Percentiles rank a stretch among this genome's conserved stretches.
These are phyloP conservation scores for Orius insidiosus DNA, from an alignment of 1,140 invertebrate species.

Conservation along the genomic window DNA sequence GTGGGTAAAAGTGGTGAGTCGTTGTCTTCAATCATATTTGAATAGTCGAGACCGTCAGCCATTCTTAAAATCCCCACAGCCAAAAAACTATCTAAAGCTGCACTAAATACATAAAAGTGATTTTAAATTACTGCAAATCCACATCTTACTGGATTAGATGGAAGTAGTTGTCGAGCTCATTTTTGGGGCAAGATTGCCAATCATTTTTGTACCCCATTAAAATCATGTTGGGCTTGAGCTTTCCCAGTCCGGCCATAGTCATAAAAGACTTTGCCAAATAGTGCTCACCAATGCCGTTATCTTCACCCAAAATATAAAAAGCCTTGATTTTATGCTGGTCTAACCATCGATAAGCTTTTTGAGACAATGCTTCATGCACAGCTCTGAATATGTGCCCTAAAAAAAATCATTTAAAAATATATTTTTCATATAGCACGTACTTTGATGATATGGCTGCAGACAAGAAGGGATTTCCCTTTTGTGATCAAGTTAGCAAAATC, in stretches of 20 bases:
- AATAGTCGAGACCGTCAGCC: constrained; percentile 18
- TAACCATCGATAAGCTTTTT: constrained; percentile 35
- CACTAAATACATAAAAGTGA: constrained; percentile 25
- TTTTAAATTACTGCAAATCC: constrained; percentile 1
- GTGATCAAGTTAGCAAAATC: constrained; percentile 44
- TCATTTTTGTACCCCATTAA: constrained; percentile 43
- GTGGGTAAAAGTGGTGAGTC: constrained; percentile 4
- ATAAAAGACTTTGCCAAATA: constrained; percentile 33
- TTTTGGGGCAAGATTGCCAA: constrained; percentile 31
- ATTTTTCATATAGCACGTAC: constrained; percentile 23
- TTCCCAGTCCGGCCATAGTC: constrained; percentile 41
- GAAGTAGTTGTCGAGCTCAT: constrained; percentile 38
- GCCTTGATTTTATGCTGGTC: constrained; percentile 30
- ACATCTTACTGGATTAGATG: constrained; percentile 39
- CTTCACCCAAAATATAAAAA: constrained; percentile 33
- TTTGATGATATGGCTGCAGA: constrained; percentile 42
- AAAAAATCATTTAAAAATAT: constrained; percentile 7
- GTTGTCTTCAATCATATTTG: constrained; percentile 16
- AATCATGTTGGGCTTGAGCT: constrained; percentile 43
- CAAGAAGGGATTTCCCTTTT: constrained; percentile 40
- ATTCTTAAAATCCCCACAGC: constrained; percentile 39
- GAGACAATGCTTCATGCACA: constrained; percentile 22
- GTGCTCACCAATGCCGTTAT: constrained; percentile 17
- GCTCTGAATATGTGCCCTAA: constrained; percentile 25
- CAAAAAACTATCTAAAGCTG: constrained; percentile 40